These are phyloP conservation scores for Cossypha heuglini DNA, from an alignment of 2,797 vertebrate species.

Conservation along the genomic window DNA sequence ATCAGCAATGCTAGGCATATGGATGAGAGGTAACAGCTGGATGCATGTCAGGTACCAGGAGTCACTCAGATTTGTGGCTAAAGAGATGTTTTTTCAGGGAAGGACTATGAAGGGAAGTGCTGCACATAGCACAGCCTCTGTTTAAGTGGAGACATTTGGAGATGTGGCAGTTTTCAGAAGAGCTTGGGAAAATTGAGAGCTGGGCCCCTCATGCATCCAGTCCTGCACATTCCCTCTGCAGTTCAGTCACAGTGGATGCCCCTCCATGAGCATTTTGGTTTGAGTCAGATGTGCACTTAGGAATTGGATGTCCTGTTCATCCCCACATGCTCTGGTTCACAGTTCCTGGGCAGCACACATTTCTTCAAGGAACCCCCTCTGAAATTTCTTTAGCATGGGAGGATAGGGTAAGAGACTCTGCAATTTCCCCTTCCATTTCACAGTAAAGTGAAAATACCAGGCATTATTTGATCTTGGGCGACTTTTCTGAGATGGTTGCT, in stretches of 20 bases:
- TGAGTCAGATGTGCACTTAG: neutral
- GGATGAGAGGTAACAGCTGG: neutral
- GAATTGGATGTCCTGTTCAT: neutral
- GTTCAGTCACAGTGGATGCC: too few species aligned
- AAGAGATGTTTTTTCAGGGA: neutral
- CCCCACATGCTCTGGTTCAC: neutral
- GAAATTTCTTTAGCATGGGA: neutral
- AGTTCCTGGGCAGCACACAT: accelerated
- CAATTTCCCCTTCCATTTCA: neutral
- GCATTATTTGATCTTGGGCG: neutral
- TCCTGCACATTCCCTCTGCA: neutral
- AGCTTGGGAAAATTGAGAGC: neutral
- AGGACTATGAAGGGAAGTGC: neutral
- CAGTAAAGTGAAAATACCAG: neutral
- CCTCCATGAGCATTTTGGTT: neutral
- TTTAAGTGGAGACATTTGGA: neutral
- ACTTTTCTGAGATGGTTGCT: neutral
- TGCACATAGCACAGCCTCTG: neutral
- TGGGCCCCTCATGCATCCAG: accelerated
- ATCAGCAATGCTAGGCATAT: neutral
- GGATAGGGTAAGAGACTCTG: neutral
- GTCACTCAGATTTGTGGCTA: neutral
- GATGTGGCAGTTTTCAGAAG: neutral
- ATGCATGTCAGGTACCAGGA: neutral
- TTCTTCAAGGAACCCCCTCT: neutral